Evolutionary conservation across 2,888 invertebrate genomes (phyloP), one percentile per base, ranked within the genome.

Genomic region (Oscheius sp.): DNA sequence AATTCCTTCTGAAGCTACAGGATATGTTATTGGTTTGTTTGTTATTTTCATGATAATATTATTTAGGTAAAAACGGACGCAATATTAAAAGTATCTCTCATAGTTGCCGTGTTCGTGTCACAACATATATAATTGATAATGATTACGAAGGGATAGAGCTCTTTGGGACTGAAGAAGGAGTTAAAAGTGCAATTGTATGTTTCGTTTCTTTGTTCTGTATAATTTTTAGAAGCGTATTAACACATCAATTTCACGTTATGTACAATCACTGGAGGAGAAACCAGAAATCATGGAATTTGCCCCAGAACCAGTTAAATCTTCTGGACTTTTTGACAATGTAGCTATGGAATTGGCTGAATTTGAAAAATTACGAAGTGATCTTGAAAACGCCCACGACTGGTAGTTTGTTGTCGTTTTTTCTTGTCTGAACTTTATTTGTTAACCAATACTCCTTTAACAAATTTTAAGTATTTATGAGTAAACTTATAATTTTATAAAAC

Each of bases 101-200:
- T 17, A 54, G n/a, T 14, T 54, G 54, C 32, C 54, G 22, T 8
- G 54, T 54, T 2, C n/a, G 17, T 9, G 4, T 20, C 14, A 33
- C n/a, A 33, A 33, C 36, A 36, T 9, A 9, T 5, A 33, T 2
- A 9, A 20, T 36, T 6, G 20, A 54, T 12, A 36, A 32, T 8
- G 33, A 32, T 9, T 33, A 33, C 20, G 54, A 54, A n/a, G 20
- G 9, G 1, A 54, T 54, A 22, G 33, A n/a, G 22, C 32, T 54
- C 8, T n/a, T 17, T n/a, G 54, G 54, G 0, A 54, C 33, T 54
- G 54, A 54, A 33, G 54, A 54, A 33, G 54, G 54, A 32, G 54
- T 54, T 33, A n/a, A 33, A 6, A 36, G 33, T 20, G 54, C 54
- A n/a, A 20, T 32, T 20, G 54, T 54, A 33, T 33, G 33, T 33